phyloP scores from a whole-genome alignment of 2,888 invertebrate species.

The Hedychridium roseum region DNA sequence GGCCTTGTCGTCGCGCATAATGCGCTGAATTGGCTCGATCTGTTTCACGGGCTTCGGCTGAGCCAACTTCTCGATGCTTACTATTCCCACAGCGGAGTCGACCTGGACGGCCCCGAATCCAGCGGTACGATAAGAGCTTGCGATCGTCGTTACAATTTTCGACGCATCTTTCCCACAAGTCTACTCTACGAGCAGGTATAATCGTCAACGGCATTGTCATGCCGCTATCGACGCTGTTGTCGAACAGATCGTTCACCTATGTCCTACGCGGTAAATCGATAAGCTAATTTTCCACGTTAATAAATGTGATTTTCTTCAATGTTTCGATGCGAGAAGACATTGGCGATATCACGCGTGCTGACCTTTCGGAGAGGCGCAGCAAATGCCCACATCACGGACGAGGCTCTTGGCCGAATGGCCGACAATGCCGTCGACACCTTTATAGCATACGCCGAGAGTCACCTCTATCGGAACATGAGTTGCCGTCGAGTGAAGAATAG shows the following conservation, averaged over 20 bases:
- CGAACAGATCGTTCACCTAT: too few species aligned
- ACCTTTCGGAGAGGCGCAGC: conserved; percentile 45
- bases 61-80: conserved; percentile 76
- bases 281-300: too few species aligned
- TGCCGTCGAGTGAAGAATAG: conserved; percentile 29
- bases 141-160: too few species aligned
- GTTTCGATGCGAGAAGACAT: too few species aligned
- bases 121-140: conserved; percentile 69
- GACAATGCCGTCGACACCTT: conserved; percentile 41
- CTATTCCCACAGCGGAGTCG: conserved; percentile 71
- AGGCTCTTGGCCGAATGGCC: conserved; percentile 40
- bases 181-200: conserved; percentile 55
- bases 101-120: too few species aligned
- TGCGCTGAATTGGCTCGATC: conserved; percentile 66
- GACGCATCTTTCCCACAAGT: too few species aligned
- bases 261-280: too few species aligned
- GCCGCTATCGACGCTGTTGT: too few species aligned
- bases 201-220: too few species aligned
- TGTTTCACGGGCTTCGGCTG: conserved; percentile 66
- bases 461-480: conserved; percentile 38
- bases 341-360: conserved; percentile 45
- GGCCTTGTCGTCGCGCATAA: conserved; percentile 68
- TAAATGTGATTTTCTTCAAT: too few species aligned
- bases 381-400: conserved; percentile 43
- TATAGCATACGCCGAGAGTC: conserved; percentile 37